A percentile compares a stretch with the other conserved stretches of the same genome.
Conservation (phyloP, 23 tunicate genomes). For the Styela clava region DNA sequence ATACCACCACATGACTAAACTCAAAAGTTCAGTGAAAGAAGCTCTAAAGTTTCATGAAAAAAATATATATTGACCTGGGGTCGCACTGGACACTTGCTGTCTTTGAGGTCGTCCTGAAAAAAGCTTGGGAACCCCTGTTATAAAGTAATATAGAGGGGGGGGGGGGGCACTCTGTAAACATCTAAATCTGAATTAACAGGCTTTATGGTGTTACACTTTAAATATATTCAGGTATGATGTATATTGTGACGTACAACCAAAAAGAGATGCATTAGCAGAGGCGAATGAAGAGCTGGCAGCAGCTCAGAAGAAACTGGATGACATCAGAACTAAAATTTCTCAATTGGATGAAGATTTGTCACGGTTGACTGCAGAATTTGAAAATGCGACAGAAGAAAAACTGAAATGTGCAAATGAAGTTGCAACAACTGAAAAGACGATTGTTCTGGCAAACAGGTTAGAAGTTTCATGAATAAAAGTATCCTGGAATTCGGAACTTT, state of each 20-base stretch:
- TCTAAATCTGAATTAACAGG: no score
- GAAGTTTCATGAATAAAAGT: not conserved
- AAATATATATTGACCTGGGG: no score
- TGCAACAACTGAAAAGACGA: constrained; percentile 76
- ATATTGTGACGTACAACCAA: constrained; percentile 91
- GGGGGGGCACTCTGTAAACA: no score
- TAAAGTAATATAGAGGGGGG: no score
- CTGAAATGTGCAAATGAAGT: constrained; percentile 82
- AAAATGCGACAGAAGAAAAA: constrained; percentile 87
- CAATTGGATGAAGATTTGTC: constrained; percentile 51
- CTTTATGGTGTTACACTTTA: no score
- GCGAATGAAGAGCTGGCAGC: constrained; percentile 74
- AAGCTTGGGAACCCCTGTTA: no score
- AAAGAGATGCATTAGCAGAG: constrained; percentile 60
- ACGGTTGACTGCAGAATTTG: constrained; percentile 61
- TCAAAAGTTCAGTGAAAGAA: no score
- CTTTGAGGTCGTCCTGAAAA: no score
- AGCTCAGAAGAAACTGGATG: constrained; percentile 51
- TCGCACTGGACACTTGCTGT: no score
- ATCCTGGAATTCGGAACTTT: not conserved
- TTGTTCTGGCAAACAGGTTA: constrained; percentile 75
- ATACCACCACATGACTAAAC: no score
- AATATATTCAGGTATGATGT: constrained; percentile 92
- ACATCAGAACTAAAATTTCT: constrained; percentile 44
- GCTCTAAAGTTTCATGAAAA: no score